Base-by-base conservation (phyloP, 2,888 invertebrate species). In the Protonemura montana region DNA sequence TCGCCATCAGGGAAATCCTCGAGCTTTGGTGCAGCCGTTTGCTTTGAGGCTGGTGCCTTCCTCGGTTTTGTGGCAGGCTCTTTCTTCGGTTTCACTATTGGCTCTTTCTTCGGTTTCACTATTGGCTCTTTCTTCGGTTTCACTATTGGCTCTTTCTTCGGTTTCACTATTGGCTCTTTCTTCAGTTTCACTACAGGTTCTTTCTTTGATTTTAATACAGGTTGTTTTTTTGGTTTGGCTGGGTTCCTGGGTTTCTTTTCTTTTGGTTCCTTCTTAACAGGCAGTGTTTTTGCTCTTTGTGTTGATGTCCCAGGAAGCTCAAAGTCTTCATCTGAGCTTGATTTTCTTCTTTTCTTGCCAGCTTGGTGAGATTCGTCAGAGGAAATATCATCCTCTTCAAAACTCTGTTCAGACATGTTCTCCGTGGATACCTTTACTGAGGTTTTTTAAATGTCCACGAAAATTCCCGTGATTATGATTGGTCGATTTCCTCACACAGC, bases 91-190 rank as follows among this genome's bases (percentile, higher is more conserved):
- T 35, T 83, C n/a, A 76, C 27, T 28, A 13, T 27, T 0, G 41
- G 35, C 41, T 83, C 83, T n/a, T 83, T 83, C 83, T 35, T 30
- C 21, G 42, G 59, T 21, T 30, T 28, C 83, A 28, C n/a, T 30
- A 81, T 16, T 83, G 83, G 59, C n/a, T 59, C 27, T 41, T 83
- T 83, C 25, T 77, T 85, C 25, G 30, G 76, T 35, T 83, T 83
- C n/a, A 76, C 27, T 28, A 13, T 27, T 0, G 41, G 35, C 41
- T 83, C 83, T n/a, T 83, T 83, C 83, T 35, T 30, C 21, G 42
- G 59, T 21, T 30, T 28, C 83, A 28, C n/a, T 30, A 81, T 16
- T 83, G 83, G 59, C n/a, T 59, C 27, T 41, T 83, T 83, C 25
- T 77, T 85, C 25, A 25, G 76, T 35, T 83, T 83, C n/a, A 76